phyloP scores from a whole-genome alignment of 64 coral and sea anemone species.

The Montipora cactus region DNA sequence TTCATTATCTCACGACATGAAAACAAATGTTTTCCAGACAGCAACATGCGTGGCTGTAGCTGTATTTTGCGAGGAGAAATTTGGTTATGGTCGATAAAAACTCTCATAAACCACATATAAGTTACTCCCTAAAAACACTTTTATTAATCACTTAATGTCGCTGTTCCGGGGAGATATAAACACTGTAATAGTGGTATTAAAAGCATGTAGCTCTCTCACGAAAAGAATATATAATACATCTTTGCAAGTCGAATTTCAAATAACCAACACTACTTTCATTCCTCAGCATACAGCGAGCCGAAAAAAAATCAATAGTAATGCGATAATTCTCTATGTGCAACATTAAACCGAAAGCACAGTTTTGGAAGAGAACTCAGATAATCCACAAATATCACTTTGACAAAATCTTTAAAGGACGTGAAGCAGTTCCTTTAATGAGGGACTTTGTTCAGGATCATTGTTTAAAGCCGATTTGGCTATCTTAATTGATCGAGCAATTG shows the following conservation, averaged over 20 bases:
- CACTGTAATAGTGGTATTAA: background rate
- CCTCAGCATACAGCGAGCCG: background rate
- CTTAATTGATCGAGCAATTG: too few species aligned
- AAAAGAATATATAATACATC: background rate
- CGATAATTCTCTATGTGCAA: background rate
- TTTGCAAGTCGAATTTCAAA: background rate
- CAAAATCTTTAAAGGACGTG: background rate
- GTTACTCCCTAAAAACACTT: background rate
- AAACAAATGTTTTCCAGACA: background rate
- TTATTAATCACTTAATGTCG: background rate
- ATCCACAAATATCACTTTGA: background rate
- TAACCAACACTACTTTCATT: background rate
- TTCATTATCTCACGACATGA: background rate
- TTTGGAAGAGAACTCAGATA: background rate
- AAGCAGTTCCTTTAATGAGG: background rate
- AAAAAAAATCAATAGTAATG: background rate
- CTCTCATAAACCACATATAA: background rate
- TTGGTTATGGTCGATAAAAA: background rate
- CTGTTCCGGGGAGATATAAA: background rate
- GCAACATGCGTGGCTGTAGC: background rate
- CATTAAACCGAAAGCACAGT: background rate
- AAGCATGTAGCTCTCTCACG: background rate
- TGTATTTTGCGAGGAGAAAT: background rate
- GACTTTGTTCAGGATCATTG: background rate
- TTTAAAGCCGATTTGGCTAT: background rate